Percentiles rank a stretch among this genome's conserved stretches.
phyloP scores from a whole-genome alignment of 35 echinoderm and acorn worm genomes.

The Heliocidaris erythrogramma region DNA sequence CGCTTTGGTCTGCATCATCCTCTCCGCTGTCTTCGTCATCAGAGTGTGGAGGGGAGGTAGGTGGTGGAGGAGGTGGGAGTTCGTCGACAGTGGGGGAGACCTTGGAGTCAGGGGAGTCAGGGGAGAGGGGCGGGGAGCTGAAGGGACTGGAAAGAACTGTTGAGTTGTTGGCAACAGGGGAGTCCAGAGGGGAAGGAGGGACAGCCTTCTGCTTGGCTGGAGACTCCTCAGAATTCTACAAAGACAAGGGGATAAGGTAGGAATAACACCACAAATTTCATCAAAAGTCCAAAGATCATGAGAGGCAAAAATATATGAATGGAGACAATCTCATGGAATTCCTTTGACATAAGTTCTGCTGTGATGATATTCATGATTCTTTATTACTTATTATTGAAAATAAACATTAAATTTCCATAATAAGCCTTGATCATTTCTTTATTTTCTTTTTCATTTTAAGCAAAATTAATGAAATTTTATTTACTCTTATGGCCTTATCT shows the following conservation, averaged over 20 bases:
- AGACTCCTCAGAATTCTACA: neutral
- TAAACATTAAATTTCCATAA: no score
- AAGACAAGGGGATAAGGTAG: neutral
- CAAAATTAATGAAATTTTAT: no score
- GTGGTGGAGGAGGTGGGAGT: neutral
- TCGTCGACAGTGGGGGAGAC: neutral
- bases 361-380: no score
- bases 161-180: neutral
- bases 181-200: neutral
- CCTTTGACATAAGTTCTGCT: no score
- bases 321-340: no score
- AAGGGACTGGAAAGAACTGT: slow-evolving; percentile 49
- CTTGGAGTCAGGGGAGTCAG: neutral
- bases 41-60: neutral
- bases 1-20: neutral
- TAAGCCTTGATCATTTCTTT: no score
- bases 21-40: neutral
- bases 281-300: neutral
- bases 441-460: no score
- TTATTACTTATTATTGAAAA: no score
- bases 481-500: no score
- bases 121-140: slow-evolving; percentile 54
- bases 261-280: neutral
- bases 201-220: neutral
- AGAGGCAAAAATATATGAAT: no score